Conservation (phyloP, 1,140 invertebrate species). For the Drosophila carrolli region DNA sequence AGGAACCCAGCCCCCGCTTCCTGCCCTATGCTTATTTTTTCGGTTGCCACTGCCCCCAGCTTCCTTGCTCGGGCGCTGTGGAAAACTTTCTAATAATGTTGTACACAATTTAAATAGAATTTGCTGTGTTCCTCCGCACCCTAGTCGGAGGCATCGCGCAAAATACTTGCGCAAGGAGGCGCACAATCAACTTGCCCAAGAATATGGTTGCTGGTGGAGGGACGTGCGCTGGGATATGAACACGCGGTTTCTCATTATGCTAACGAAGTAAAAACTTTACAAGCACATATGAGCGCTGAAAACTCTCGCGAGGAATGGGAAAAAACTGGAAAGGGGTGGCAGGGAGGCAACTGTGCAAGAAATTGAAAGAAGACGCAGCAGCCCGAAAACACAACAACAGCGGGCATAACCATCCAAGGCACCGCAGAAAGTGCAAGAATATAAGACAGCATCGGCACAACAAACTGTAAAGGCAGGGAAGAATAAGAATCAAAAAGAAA, state of each 20-base stretch:
- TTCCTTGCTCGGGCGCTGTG: constrained; percentile 14
- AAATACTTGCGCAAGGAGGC: constrained; percentile 69
- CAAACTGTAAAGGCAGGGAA: neutral
- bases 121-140: constrained; percentile 49
- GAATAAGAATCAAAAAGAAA: neutral
- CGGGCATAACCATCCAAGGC: constrained; percentile 21
- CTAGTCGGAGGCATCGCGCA: constrained; percentile 30
- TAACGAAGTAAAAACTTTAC: constrained; percentile 84
- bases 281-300: constrained; percentile 76
- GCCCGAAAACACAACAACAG: constrained; percentile 65
- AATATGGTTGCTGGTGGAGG: constrained; percentile 48
- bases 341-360: constrained; percentile 42
- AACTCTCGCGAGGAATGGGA: constrained; percentile 2
- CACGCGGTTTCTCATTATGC: constrained; percentile 84
- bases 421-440: constrained; percentile 50
- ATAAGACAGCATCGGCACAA: constrained; percentile 23
- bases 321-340: neutral
- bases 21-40: constrained; percentile 12
- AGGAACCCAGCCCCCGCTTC: neutral
- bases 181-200: constrained; percentile 69
- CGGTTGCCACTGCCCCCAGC: neutral
- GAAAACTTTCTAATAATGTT: constrained; percentile 84
- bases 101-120: constrained; percentile 84
- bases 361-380: constrained; percentile 67
- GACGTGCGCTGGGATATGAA: constrained; percentile 63